Evolutionary conservation across 2,113 vertebrate genomes (phyloP).

Genomic region (Neodon shergylaensis): DNA sequence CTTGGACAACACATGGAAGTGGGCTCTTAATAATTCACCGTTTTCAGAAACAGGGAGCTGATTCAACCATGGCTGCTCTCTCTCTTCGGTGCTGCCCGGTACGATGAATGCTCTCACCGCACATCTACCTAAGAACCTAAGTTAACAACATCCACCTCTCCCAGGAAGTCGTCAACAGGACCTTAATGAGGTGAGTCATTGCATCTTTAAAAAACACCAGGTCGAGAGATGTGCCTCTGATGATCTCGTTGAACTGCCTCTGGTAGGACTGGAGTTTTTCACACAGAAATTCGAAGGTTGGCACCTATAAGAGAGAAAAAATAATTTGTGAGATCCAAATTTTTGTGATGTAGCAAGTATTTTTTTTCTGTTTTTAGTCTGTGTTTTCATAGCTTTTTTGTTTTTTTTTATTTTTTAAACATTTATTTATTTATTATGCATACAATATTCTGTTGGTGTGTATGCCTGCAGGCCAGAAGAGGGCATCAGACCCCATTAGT

Average conservation of each 20-base stretch:
- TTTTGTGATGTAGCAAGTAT: neutral
- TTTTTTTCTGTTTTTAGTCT: neutral
- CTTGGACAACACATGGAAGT: neutral
- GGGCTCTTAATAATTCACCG: neutral
- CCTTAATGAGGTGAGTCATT: conserved; percentile 89
- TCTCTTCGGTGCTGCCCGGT: neutral
- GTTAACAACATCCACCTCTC: neutral
- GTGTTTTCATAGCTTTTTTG: conserved; percentile 41
- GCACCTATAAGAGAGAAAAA: conserved; percentile 77
- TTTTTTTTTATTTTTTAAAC: too few species aligned
- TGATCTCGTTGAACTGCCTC: conserved; percentile 85
- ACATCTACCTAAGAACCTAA: conserved; percentile 8
- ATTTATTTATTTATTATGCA: too few species aligned
- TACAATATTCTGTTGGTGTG: too few species aligned
- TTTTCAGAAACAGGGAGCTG: neutral
- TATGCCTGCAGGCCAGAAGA: too few species aligned
- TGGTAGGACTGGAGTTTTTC: conserved; percentile 85
- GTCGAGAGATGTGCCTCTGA: conserved; percentile 86
- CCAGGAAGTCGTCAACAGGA: conserved; percentile 63
- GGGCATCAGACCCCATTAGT: too few species aligned
- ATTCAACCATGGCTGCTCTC: neutral
- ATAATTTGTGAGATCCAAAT: neutral
- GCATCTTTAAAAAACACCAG: conserved; percentile 90
- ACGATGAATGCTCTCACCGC: neutral
- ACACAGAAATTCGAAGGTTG: conserved; percentile 83